Base-by-base conservation (phyloP, 2,888 invertebrate genomes). In the Cyrtodaria siliqua region DNA sequence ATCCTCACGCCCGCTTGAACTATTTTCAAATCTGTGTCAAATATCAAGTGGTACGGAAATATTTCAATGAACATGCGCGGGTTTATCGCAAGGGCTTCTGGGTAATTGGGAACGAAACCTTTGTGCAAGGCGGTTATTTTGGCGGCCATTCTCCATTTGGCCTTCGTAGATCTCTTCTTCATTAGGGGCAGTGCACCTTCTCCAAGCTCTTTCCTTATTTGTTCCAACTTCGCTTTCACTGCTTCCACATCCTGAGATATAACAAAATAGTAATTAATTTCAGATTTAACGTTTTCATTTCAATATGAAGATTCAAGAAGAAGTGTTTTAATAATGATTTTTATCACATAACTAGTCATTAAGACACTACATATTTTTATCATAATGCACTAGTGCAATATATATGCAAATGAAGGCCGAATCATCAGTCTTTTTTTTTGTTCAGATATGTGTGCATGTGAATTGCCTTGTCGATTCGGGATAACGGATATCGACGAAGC, bases 31-130 rank as follows among this genome's bases (percentile, higher is more conserved):
- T 85, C 78, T 1, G 63, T 56, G 73, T 86, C 83, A 56, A 89
- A 80, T 2, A 87, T 81, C 26, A 89, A 16, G 72, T 90, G 89
- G 61, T 84, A 90, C 12, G 89, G 89, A 44, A 89, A 89, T 2
- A 87, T 79, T 27, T 88, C 82, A 42, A 88, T 88, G 68, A 90
- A 90, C 69, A 84, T 76, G 6, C 79, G 75, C 2, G 88, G 84
- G 53, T 82, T 84, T n/a, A 86, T 80, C 8, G 81, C 66, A 40
- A 82, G 72, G 47, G 63, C 38, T 26, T 81, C 69, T 9, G 83
- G 85, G 61, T 86, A 87, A 52, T 83, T 84, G 3, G 87, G 84
- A 14, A 86, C 83, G 42, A 89, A 88, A 14, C 88, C 87, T 40
- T 82, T 79, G 50, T 80, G 83, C 16, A 89, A 71, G 20, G 85